A percentile compares a stretch with the other conserved stretches of the same genome.
These are phyloP conservation scores for Drosophila seclusa DNA, from an alignment of 2,888 invertebrate species.

Conservation along the genomic window DNA sequence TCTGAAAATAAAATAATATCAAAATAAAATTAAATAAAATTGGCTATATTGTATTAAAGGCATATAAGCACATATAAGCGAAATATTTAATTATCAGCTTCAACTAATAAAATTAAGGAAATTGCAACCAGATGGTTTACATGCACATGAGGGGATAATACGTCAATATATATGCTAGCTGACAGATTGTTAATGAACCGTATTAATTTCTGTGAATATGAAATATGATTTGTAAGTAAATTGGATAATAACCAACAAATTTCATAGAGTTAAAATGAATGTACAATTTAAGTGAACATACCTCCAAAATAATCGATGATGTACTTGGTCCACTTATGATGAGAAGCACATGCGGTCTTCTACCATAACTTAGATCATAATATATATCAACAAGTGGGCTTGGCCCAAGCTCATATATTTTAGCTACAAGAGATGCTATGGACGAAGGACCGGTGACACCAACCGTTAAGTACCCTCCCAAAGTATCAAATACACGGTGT, in stretches of 20 bases:
- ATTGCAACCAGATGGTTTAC: not conserved
- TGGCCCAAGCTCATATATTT: constrained; percentile 84
- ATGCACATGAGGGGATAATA: no score
- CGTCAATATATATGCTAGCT: no score
- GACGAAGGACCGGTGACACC: constrained; percentile 84
- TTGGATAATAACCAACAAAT: no score
- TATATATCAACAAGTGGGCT: constrained; percentile 84
- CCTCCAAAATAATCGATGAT: constrained; percentile 83
- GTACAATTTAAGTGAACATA: constrained; percentile 36
- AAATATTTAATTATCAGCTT: not conserved
- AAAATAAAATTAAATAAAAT: not conserved
- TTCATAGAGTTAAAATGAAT: not conserved
- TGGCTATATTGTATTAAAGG: not conserved
- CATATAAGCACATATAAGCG: not conserved
- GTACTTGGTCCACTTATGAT: constrained; percentile 84
- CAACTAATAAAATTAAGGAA: not conserved
- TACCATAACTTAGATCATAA: constrained; percentile 84
- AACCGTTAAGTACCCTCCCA: constrained; percentile 87
- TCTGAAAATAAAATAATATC: constrained; percentile 62
- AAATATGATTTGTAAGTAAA: no score
- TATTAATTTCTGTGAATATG: no score
- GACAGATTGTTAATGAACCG: no score
- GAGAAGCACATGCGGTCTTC: constrained; percentile 83
- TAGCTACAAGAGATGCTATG: constrained; percentile 82
- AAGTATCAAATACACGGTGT: constrained; percentile 85